Conservation (phyloP, 2,888 invertebrate genomes). For the Chymomyza caudatula region DNA sequence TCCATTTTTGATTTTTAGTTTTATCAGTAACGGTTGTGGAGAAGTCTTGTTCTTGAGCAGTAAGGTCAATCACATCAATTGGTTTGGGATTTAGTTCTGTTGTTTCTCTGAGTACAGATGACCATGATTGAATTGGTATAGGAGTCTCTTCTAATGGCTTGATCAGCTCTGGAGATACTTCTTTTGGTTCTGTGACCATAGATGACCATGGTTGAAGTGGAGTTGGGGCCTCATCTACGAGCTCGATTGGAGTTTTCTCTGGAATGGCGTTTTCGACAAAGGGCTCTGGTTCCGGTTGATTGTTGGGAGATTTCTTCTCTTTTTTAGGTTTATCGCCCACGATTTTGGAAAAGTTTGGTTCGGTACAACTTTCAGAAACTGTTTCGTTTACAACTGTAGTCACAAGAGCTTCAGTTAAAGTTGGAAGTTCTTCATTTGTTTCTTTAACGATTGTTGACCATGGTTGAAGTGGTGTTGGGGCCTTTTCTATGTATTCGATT, state of each 20-base stretch:
- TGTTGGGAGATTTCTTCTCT: background rate
- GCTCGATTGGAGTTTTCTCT: background rate
- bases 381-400: background rate
- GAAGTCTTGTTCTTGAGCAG: conserved; percentile 32
- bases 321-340: conserved; percentile 3
- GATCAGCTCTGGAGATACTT: background rate
- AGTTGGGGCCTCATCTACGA: background rate
- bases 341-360: conserved; percentile 19
- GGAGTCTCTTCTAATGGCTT: background rate
- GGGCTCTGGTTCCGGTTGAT: background rate
- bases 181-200: conserved; percentile 19
- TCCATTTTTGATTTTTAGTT: background rate
- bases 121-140: conserved; percentile 35
- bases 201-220: conserved; percentile 23
- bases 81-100: conserved; percentile 5
- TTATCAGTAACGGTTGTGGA: conserved; percentile 19
- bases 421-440: conserved; percentile 10
- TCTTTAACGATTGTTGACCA: conserved; percentile 3
- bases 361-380: background rate
- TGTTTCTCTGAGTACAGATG: conserved; percentile 48
- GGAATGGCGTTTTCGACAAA: conserved; percentile 8
- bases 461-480: background rate
- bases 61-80: conserved; percentile 17
- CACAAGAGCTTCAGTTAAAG: background rate
- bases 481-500: background rate